phyloP scores from a whole-genome alignment of 2,113 vertebrate species.

The Catagonus wagneri region DNA sequence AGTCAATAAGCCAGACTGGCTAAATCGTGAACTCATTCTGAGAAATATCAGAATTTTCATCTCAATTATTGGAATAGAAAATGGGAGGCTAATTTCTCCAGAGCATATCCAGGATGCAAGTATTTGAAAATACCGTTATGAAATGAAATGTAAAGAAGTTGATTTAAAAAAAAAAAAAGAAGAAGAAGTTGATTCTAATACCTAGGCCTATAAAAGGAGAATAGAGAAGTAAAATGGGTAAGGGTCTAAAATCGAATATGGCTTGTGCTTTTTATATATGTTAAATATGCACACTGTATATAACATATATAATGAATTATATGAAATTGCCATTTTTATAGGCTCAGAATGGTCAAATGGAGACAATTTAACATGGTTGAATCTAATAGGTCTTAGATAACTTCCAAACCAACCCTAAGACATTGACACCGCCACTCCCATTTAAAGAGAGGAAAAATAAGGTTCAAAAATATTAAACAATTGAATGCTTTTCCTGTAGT shows the following conservation, averaged over 20 bases:
- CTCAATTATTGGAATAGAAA: slow-evolving; percentile 37
- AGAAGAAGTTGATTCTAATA: neutral
- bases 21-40: slow-evolving; percentile 28
- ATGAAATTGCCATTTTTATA: neutral
- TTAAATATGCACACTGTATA: neutral
- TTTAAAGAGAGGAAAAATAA: neutral
- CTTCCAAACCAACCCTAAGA: neutral
- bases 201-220: neutral
- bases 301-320: neutral
- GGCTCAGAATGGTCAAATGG: neutral
- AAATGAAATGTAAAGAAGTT: neutral
- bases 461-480: neutral
- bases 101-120: neutral
- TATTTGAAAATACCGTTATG: neutral
- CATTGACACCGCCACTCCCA: neutral
- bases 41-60: slow-evolving; percentile 4
- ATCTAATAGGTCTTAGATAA: neutral
- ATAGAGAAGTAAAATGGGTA: neutral
- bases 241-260: neutral
- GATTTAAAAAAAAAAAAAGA: too few species aligned
- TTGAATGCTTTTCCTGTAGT: neutral
- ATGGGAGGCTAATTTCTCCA: neutral
- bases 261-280: neutral
- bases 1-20: neutral
- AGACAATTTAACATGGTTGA: neutral